Base-by-base conservation (phyloP, 2,113 vertebrate species). In the Merops nubicus region DNA sequence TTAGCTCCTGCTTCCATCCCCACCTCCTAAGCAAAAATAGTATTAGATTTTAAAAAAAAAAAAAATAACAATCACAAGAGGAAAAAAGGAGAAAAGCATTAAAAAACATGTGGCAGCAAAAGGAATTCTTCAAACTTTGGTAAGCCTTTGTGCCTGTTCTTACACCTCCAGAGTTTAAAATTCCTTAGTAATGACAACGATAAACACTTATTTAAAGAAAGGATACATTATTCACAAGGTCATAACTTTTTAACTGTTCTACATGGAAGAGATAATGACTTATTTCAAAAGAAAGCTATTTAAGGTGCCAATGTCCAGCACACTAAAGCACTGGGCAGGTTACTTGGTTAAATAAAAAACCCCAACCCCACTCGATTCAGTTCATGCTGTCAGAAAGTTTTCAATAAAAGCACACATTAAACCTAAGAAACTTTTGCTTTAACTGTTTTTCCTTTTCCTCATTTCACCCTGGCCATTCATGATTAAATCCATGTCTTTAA, bases 221-320 rank as follows among this genome's bases (percentile, higher is more conserved):
- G 7, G 0, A 60, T 26, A 47, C 2, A 0, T 8, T 38, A 48
- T 8, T 57, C 17, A 31, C 13, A 33, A 51, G 3, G 9, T 20
- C 51, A 2, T 51, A 67, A 48, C n/a, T 50, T n/a, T 29, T 36
- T 20, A 56, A 62, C 15, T 62, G 22, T 26, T 31, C 38, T 43
- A 63, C 43, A 76, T 0, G 0, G 42, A 5, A 56, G 23, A 62
- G 42, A 53, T 26, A 69, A 33, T 4, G 8, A 56, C n/a, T 6
- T 23, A 38, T 69, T 59, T 36, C 5, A 23, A 42, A 81, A 64
- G 11, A 8, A 42, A 87, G 33, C 16, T 79, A 33, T 57, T 10
- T 36, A 13, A 22, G 21, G 13, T 21, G 45, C 22, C 19, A 12
- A 70, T 12, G 18, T 16, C 28, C 42, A 54, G 6, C 15, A 45